Evolutionary conservation across 2,113 vertebrate species (phyloP), one percentile per base, ranked within the genome.

Genomic region (Patagioenas fasciata): DNA sequence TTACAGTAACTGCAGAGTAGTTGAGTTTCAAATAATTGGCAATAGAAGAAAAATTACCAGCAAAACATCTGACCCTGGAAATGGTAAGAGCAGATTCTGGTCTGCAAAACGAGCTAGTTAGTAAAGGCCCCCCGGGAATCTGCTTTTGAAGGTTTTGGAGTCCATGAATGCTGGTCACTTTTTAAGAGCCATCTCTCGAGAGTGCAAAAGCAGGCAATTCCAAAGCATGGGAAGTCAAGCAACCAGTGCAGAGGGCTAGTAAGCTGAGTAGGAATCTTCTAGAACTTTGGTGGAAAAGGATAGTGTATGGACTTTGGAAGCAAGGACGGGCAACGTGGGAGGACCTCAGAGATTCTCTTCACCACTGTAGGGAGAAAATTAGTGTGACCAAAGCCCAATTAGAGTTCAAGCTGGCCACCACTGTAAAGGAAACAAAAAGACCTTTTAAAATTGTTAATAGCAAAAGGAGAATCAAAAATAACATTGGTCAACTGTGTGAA

Each of bases 321-420:
- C 9, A 61, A 53, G 47, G 9, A 20, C 23, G 38, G n/a, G 14
- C 0, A 3, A 40, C 28, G 29, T 0, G 1, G 29, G 57, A 15
- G 11, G 24, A 34, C 24, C 51, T 40, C 10, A 51, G 53, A 67
- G 28, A 28, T 65, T 17, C 29, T 85, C 10, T 67, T 77, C 14
- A 3, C 15, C 31, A 16, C 20, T n/a, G 15, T 13, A 60, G 15
- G 34, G 34, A 40, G 72, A 67, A 85, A 51, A 51, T 24, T 40
- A 4, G 1, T 29, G 24, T 2, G 5, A 12, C 42, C 31, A 40
- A 60, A 82, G 14, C 44, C 60, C 4, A 3, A 32, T 15, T 38
- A 58, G n/a, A 48, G 21, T 47, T 81, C 40, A 57, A 80, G 32
- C 34, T 80, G 26, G 12, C 42, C 40, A 67, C 11, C 16, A 53